Percentiles rank a stretch among this genome's conserved stretches.
phyloP scores from a whole-genome alignment of 1,140 invertebrate species.

The Sinella curviseta region DNA sequence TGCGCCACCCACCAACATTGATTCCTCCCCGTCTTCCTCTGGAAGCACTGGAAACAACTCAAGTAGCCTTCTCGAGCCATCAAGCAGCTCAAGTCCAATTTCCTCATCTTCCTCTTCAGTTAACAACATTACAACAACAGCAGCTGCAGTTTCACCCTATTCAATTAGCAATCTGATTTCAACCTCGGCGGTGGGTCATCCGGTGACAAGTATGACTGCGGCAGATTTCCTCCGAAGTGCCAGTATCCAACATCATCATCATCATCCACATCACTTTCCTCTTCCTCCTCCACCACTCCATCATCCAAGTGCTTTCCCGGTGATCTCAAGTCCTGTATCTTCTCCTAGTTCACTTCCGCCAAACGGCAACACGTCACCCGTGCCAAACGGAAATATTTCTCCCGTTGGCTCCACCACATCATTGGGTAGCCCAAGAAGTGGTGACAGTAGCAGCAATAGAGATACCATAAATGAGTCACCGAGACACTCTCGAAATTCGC shows the following conservation, averaged over 20 bases:
- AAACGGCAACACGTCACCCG: background rate
- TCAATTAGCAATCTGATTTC: conserved; percentile 30
- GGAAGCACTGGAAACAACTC: background rate
- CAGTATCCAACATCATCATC: background rate
- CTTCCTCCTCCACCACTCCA: conserved; percentile 34
- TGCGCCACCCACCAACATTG: conserved; percentile 36
- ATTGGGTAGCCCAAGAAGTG: background rate
- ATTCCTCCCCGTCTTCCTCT: conserved; percentile 29
- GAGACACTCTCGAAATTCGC: conserved; percentile 9
- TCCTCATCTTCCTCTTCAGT: background rate
- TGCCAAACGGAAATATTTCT: background rate
- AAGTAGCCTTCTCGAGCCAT: background rate
- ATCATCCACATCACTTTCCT: conserved; percentile 32
- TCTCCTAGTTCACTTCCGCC: background rate
- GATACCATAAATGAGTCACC: background rate
- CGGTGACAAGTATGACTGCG: background rate
- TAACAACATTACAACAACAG: background rate
- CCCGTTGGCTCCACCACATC: background rate
- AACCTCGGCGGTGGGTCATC: conserved; percentile 8
- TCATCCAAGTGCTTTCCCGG: conserved; percentile 9
- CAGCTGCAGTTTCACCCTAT: conserved; percentile 27
- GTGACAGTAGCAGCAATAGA: background rate
- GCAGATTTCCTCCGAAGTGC: background rate
- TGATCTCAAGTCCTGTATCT: conserved; percentile 21
- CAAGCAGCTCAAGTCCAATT: conserved; percentile 37